Base-by-base conservation (phyloP, 2,113 vertebrate species). In the Hydropotes inermis region DNA sequence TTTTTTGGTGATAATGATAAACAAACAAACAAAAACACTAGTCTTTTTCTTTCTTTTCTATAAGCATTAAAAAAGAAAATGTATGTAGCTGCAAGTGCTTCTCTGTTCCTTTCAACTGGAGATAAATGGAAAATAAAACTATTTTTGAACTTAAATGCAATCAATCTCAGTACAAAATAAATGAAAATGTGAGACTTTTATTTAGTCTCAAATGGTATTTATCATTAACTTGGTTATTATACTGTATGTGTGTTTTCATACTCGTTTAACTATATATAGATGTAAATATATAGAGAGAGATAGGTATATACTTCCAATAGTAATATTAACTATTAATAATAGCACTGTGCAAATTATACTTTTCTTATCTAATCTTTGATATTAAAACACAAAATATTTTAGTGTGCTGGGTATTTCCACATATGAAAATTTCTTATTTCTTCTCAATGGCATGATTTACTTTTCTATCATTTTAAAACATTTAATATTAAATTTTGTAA, bases 301-400 rank as follows among this genome's bases (percentile, higher is more conserved):
- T 67, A n/a, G 16, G 4, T 36, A 67, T n/a, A 67, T 36, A 67
- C 16, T 36, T 36, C 64, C 33, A 82, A 25, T 55, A 67, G 17
- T 14, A 60, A 84, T 23, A n/a, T 50, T 33, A 79, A n/a, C 43
- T 33, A 70, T 5, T 15, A 17, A 81, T 78, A 94, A 70, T 74
- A 10, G 23, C 67, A 54, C 61, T 54, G 76, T 87, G 6, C 57
- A 70, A 87, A 45, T 55, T 83, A 39, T 76, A 81, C 43, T 85
- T 92, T 28, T 45, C 39, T 61, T 88, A 86, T 39, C 12, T 85
- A 67, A 85, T 90, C 21, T 47, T 60, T 43, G 2, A 39, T 82
- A 81, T 23, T 58, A 90, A 95, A 93, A 91, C 30, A 89, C 52
- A 79, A 52, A 57, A 74, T 82, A 87, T 92, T 94, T 97, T 92